Conservation (phyloP, 23 tunicate genomes). For the Phallusia fumigata region DNA sequence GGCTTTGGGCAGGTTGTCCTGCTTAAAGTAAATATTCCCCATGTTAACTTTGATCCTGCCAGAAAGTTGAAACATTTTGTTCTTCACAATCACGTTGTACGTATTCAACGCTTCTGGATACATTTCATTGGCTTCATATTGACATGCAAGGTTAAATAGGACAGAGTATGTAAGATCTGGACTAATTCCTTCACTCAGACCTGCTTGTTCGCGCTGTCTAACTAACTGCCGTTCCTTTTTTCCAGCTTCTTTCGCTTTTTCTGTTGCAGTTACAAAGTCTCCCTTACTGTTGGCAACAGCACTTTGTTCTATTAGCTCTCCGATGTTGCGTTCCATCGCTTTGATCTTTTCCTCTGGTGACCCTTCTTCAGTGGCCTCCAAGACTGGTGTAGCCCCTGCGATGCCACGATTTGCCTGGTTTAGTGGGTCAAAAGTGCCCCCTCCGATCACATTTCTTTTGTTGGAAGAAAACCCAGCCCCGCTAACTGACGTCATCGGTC, state of each 20-base stretch:
- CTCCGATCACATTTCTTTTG: slow-evolving; percentile 47
- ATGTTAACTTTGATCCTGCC: slow-evolving; percentile 96
- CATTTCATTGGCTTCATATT: slow-evolving; percentile 97
- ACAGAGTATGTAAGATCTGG: slow-evolving; percentile 90
- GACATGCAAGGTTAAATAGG: slow-evolving; percentile 87
- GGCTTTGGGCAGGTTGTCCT: slow-evolving; percentile 69
- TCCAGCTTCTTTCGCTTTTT: slow-evolving; percentile 94
- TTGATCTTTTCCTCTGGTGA: slow-evolving; percentile 80
- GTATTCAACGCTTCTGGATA: slow-evolving; percentile 86
- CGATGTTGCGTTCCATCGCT: slow-evolving; percentile 67
- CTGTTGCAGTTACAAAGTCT: slow-evolving; percentile 57
- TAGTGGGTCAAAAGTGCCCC: slow-evolving; percentile 71
- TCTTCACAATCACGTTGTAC: slow-evolving; percentile 93
- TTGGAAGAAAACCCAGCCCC: slow-evolving; percentile 86
- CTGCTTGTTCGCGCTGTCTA: slow-evolving; percentile 84
- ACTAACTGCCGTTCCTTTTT: slow-evolving; percentile 88
- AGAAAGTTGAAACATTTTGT: slow-evolving; percentile 94
- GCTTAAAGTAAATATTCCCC: slow-evolving; percentile 95
- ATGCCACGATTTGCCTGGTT: slow-evolving; percentile 55
- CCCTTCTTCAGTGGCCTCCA: slow-evolving; percentile 56
- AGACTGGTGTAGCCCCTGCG: slow-evolving; percentile 45
- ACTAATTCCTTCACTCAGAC: slow-evolving; percentile 86
- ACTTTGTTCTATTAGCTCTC: slow-evolving; percentile 78
- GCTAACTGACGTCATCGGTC: slow-evolving; percentile 94
- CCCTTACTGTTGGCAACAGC: slow-evolving; percentile 70